Evolutionary conservation across 92 coral and sea anemone genomes (phyloP), one percentile per base, ranked within the genome.

Genomic region (Zoanthus sansibaricus): DNA sequence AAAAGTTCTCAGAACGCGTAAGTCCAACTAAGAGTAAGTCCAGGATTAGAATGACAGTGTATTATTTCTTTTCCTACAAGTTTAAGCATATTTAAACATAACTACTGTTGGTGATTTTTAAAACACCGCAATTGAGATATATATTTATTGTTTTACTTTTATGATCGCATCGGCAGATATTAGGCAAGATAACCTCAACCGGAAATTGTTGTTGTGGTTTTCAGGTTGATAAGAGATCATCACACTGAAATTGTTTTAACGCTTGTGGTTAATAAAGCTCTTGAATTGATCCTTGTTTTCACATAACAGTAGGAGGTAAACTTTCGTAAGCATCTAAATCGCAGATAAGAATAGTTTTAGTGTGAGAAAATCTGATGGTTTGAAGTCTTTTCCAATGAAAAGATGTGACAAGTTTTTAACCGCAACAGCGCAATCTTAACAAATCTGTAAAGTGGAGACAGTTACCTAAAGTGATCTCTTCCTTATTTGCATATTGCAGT

Each of bases 171-270:
- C 62, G 20, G 47, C 80, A 76, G 82, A 76, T 76, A 52, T 11
- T 76, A 20, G 5, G 21, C 3, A 4, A 52, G 82, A 76, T 76
- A 76, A 76, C 82, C 47, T 75, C 6, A 2, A 76, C 68, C 82
- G 66, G 82, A 76, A 76, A 76, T 76, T 30, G 67, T 76, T 76
- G 46, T 54, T 51, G 62, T 76, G 20, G 66, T 31, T 48, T n/a
- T 52, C 31, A 12, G 52, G 46, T 76, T 58, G 82, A 76, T 51
- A 76, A 76, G 67, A 76, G 46, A 55, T 76, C 64, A 54, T 76
- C 48, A 30, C 13, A 51, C 3, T 52, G 3, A 54, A 33, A 76
- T 30, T 52, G 62, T 32, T 76, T 49, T 76, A 76, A 76, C 82
- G 16, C 33, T 76, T 52, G 82, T 54, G 68, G 37, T 30, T 48